Evolutionary conservation across 2,797 vertebrate genomes (phyloP).

Genomic region (Myotis vivesi): DNA sequence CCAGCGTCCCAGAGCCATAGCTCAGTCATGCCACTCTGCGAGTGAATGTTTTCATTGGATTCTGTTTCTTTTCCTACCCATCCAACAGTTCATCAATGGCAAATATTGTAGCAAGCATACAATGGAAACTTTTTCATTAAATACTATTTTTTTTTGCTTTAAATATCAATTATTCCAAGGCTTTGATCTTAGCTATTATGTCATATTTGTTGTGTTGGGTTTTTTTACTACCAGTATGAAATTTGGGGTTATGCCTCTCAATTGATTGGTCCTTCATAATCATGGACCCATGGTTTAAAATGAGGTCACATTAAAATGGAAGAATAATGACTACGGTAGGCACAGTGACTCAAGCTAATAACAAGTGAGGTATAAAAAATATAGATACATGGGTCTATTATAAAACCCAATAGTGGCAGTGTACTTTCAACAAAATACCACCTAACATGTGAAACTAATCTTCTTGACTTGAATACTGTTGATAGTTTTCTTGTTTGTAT

Average conservation of each 20-base stretch:
- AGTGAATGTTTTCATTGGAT: neutral
- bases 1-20: neutral
- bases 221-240: neutral
- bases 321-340: neutral
- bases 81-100: neutral
- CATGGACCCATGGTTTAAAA: neutral
- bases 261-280: neutral
- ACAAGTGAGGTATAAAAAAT: neutral
- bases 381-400: neutral
- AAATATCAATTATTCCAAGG: too few species aligned
- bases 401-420: neutral
- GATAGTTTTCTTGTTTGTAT: neutral
- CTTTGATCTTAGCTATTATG: too few species aligned
- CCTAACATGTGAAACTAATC: neutral
- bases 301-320: neutral
- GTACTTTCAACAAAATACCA: constrained; percentile 16
- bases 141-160: neutral
- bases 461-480: neutral
- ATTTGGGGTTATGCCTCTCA: neutral
- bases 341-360: neutral
- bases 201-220: too few species aligned
- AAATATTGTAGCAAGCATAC: neutral
- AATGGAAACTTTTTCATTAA: neutral
- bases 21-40: neutral
- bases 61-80: neutral